Evolutionary conservation across 2,797 vertebrate species (phyloP).

Genomic region (Hirundo rustica): DNA sequence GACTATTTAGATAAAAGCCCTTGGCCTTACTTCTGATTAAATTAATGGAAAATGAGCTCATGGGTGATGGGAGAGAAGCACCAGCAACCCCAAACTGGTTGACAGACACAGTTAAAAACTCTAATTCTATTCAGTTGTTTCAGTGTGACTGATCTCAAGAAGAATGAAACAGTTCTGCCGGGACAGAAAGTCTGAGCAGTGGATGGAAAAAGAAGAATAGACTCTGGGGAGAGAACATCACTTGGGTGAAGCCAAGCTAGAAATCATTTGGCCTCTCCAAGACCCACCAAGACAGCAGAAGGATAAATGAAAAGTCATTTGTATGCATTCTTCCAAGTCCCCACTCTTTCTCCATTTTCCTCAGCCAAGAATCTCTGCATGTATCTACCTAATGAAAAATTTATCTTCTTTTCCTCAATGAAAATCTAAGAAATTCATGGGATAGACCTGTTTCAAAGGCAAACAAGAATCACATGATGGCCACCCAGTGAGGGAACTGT

Average conservation of each 20-base stretch:
- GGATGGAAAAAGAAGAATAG: constrained; percentile 58
- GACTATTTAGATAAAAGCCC: background rate
- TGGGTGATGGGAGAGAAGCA: background rate
- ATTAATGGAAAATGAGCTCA: background rate
- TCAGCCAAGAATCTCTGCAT: background rate
- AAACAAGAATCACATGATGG: background rate
- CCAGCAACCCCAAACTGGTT: background rate
- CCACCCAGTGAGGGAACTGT: background rate
- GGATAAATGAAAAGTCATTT: constrained; percentile 46
- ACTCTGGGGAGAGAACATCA: background rate
- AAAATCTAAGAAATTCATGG: constrained; percentile 2
- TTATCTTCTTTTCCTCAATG: background rate
- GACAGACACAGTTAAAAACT: background rate
- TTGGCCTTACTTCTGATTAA: background rate
- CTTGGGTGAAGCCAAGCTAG: constrained; percentile 22
- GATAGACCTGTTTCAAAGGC: background rate
- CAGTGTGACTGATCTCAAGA: background rate
- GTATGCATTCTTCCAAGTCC: background rate
- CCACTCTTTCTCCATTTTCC: constrained; percentile 13
- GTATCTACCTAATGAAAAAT: background rate
- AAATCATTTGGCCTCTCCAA: constrained; percentile 29
- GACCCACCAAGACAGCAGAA: constrained; percentile 47
- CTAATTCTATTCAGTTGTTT: background rate
- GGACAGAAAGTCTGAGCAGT: constrained; percentile 42
- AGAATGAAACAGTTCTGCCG: constrained; percentile 6